phyloP scores from a whole-genome alignment of 2,797 vertebrate genomes.

The Strix occidentalis region DNA sequence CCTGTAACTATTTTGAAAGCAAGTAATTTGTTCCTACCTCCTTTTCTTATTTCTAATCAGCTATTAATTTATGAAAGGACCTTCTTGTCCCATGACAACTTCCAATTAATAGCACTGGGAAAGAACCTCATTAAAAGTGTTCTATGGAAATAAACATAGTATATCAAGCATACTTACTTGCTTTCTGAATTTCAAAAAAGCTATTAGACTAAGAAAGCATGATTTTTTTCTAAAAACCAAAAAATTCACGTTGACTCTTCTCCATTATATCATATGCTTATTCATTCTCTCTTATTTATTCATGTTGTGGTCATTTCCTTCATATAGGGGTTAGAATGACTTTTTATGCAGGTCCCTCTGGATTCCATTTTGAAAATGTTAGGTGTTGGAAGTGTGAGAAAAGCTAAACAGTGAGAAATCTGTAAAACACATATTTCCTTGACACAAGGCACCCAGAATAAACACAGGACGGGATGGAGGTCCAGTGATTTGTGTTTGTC shows the following conservation, averaged over 20 bases:
- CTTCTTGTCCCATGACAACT: not conserved
- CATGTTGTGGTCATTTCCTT: not conserved
- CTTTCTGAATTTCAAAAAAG: not conserved
- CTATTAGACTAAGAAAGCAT: not conserved
- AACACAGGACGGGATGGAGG: no score
- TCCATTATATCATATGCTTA: not conserved
- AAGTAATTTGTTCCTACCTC: not conserved
- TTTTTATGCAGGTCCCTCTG: not conserved
- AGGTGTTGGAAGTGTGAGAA: not conserved
- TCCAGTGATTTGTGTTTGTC: no score
- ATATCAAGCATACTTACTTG: not conserved
- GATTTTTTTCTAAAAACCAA: not conserved
- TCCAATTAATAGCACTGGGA: not conserved
- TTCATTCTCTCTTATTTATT: not conserved
- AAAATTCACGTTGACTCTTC: not conserved
- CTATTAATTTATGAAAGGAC: not conserved
- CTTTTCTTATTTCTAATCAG: not conserved
- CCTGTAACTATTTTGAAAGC: not conserved
- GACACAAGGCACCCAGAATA: no score
- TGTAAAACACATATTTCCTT: no score
- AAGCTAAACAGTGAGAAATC: no score
- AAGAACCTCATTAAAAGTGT: not conserved
- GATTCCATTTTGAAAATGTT: not conserved
- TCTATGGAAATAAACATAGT: not conserved
- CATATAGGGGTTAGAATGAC: not conserved